Evolutionary conservation across 2,797 vertebrate genomes (phyloP).

Genomic region (Philypnodon macrostomus): DNA sequence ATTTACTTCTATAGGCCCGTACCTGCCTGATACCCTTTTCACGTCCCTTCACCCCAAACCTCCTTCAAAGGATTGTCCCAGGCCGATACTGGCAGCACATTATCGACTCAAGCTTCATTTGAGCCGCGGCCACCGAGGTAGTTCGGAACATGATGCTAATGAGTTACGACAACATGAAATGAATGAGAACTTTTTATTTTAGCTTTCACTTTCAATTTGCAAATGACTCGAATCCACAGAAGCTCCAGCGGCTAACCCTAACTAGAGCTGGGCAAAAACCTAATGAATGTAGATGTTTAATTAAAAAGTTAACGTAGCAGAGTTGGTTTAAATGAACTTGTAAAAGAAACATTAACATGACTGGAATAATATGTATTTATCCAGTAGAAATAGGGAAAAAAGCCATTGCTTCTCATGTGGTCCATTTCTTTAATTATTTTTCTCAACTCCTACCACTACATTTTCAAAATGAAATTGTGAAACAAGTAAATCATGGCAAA

Average conservation of each 20-base stretch:
- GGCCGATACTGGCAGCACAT: slow-evolving; percentile 23
- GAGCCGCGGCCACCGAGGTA: slow-evolving; percentile 21
- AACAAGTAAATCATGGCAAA: too few species aligned
- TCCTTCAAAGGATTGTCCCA: slow-evolving; percentile 17
- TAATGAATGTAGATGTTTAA: slow-evolving; percentile 24
- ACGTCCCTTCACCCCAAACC: slow-evolving; percentile 20
- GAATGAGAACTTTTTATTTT: slow-evolving; percentile 33
- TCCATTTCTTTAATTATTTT: too few species aligned
- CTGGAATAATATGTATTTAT: slow-evolving; percentile 1
- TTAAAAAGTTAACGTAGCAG: slow-evolving; percentile 19
- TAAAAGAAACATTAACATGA: slow-evolving; percentile 8
- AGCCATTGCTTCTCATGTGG: too few species aligned
- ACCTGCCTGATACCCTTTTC: slow-evolving; percentile 37
- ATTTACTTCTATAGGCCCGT: slow-evolving; percentile 35
- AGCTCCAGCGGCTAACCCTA: background rate
- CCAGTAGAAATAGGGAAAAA: too few species aligned
- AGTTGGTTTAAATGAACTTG: slow-evolving; percentile 7
- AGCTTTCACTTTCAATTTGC: slow-evolving; percentile 31
- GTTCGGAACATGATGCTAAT: slow-evolving; percentile 43
- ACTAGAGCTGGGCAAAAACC: slow-evolving; percentile 9
- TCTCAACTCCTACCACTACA: too few species aligned
- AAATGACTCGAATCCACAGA: slow-evolving; percentile 2
- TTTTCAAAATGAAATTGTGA: too few species aligned
- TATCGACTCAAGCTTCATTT: slow-evolving; percentile 36
- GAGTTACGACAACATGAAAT: slow-evolving; percentile 36